A percentile compares a stretch with the other conserved stretches of the same genome.
These are phyloP conservation scores for Pyrrhosoma nymphula DNA, from an alignment of 2,888 invertebrate species.

Conservation along the genomic window DNA sequence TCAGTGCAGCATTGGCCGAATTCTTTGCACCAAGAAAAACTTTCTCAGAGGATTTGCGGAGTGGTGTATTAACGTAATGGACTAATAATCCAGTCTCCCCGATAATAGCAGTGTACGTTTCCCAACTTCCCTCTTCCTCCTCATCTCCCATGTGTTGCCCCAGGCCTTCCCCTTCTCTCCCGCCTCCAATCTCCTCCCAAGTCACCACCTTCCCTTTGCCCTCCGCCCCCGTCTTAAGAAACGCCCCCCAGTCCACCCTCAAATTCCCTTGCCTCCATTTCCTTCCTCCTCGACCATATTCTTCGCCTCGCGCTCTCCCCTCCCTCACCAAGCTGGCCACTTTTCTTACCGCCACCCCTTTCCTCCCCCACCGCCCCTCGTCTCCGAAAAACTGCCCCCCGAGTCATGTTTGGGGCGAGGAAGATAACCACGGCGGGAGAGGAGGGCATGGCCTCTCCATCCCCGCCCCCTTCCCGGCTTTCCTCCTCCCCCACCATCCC, in stretches of 20 bases:
- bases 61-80: not conserved
- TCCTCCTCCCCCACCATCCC: not conserved
- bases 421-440: conserved; percentile 6
- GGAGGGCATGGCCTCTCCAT: not conserved
- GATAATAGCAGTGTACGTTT: not conserved
- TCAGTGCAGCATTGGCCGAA: not conserved
- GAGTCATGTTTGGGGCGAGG: conserved; percentile 52
- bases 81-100: not conserved
- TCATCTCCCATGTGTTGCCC: not conserved
- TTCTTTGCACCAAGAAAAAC: not conserved
- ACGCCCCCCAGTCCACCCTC: not conserved
- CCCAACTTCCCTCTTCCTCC: not conserved
- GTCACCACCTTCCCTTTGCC: not conserved
- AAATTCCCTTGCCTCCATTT: not conserved
- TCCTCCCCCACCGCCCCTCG: not conserved
- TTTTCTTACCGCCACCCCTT: not conserved
- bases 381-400: conserved; percentile 54
- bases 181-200: not conserved
- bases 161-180: not conserved
- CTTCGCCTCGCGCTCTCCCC: not conserved
- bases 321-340: not conserved
- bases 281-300: conserved; percentile 18
- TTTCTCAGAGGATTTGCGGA: not conserved
- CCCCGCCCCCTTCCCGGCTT: not conserved
- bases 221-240: not conserved